Percentiles rank a stretch among this genome's conserved stretches.
phyloP scores from a whole-genome alignment of 2,888 invertebrate genomes.

The Metopia argyrocephala region DNA sequence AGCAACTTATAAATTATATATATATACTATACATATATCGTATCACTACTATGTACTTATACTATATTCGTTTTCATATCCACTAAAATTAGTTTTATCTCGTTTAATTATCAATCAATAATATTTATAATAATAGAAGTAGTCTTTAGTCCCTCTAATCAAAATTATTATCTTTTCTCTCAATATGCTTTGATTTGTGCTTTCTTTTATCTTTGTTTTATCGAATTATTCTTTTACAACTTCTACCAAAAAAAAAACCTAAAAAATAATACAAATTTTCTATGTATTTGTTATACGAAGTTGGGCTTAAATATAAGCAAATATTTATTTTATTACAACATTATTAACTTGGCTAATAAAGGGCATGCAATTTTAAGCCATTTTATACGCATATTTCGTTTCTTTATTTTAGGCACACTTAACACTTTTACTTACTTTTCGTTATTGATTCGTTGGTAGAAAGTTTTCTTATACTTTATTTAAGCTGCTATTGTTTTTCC shows the following conservation, averaged over 20 bases:
- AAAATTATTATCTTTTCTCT: neutral
- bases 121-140: neutral
- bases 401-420: neutral
- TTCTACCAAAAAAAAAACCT: neutral
- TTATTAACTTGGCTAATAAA: neutral
- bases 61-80: constrained; percentile 1
- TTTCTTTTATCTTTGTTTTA: neutral
- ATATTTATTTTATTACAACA: neutral
- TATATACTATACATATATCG: constrained; percentile 1
- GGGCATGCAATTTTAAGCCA: constrained; percentile 16
- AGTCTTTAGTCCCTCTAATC: neutral
- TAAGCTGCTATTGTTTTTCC: constrained; percentile 5
- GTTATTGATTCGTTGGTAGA: constrained; percentile 48
- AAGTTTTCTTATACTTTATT: constrained; percentile 26
- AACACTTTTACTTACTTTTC: constrained; percentile 29
- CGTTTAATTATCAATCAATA: neutral
- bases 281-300: constrained; percentile 10
- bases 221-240: neutral
- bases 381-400: constrained; percentile 5
- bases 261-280: neutral
- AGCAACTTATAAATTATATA: neutral
- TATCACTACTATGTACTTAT: too few relatives aligned
- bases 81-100: neutral
- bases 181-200: constrained; percentile 22
- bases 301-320: neutral